These are phyloP conservation scores for Atta colombica DNA, from an alignment of 1,140 invertebrate species.

Conservation along the genomic window DNA sequence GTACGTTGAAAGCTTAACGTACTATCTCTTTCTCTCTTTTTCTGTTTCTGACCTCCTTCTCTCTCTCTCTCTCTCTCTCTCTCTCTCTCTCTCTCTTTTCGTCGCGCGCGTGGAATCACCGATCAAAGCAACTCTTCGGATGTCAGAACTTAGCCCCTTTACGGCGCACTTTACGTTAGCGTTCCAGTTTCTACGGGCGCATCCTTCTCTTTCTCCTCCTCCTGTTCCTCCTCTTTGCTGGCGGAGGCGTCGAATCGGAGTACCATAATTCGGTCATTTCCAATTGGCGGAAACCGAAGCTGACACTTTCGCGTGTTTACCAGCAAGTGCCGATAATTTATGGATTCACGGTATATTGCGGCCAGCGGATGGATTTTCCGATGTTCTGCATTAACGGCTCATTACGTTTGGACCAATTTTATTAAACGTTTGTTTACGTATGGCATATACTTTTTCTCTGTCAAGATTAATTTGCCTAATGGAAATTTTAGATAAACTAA, in stretches of 20 bases:
- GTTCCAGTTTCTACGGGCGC: conserved; percentile 42
- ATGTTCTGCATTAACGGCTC: conserved; percentile 16
- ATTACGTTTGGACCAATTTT: conserved; percentile 45
- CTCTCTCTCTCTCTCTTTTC: background rate
- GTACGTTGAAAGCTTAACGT: conserved; percentile 7
- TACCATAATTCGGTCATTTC: conserved; percentile 57
- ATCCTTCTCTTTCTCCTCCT: background rate
- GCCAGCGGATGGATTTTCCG: background rate
- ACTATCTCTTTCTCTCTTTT: background rate
- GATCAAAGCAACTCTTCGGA: conserved; percentile 63
- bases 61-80: background rate
- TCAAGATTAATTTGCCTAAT: background rate
- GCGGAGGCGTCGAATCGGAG: conserved; percentile 26
- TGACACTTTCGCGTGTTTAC: conserved; percentile 63
- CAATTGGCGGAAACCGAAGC: conserved; percentile 49
- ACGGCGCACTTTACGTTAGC: conserved; percentile 18
- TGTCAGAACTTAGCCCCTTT: conserved; percentile 57
- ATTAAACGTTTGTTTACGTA: conserved; percentile 31
- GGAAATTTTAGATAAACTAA: background rate
- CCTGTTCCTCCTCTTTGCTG: background rate
- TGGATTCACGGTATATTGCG: conserved; percentile 28
- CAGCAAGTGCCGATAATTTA: conserved; percentile 44
- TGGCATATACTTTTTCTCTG: background rate
- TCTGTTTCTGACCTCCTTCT: background rate
- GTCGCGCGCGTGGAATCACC: conserved; percentile 6